phyloP scores from a whole-genome alignment of 2,888 invertebrate species.

The Agrilus mali region DNA sequence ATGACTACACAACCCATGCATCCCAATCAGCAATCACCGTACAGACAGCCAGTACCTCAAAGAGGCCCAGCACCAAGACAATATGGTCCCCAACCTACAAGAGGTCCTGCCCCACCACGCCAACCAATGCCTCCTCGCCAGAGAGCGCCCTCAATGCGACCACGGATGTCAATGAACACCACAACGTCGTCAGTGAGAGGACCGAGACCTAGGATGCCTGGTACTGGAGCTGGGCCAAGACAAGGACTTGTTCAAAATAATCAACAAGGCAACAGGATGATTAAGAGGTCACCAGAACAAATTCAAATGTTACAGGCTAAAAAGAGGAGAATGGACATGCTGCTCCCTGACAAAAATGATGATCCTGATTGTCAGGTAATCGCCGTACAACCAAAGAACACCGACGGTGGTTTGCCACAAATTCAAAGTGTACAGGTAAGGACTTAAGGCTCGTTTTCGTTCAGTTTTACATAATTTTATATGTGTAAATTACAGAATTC shows the following conservation, averaged over 20 bases:
- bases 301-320: conserved; percentile 23
- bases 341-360: conserved; percentile 56
- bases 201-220: conserved; percentile 14
- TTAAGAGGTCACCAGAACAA: conserved; percentile 28
- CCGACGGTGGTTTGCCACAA: conserved; percentile 49
- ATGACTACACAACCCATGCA: conserved; percentile 19
- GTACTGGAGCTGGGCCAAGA: not conserved
- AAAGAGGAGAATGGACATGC: conserved; percentile 47
- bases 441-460: too few relatives aligned
- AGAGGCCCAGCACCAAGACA: conserved; percentile 23
- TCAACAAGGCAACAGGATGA: conserved; percentile 18
- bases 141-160: conserved; percentile 19
- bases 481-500: too few relatives aligned
- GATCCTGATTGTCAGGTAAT: conserved; percentile 66
- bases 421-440: conserved; percentile 64
- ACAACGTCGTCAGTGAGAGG: conserved; percentile 12
- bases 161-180: conserved; percentile 18
- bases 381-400: conserved; percentile 59
- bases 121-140: conserved; percentile 11
- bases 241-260: conserved; percentile 8
- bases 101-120: conserved; percentile 7
- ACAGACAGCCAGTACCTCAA: conserved; percentile 15
- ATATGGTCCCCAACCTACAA: conserved; percentile 18
- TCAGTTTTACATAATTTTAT: too few relatives aligned
- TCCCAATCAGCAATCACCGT: conserved; percentile 18